phyloP scores from a whole-genome alignment of 2,888 invertebrate genomes.

The Scrobipalpa costella region DNA sequence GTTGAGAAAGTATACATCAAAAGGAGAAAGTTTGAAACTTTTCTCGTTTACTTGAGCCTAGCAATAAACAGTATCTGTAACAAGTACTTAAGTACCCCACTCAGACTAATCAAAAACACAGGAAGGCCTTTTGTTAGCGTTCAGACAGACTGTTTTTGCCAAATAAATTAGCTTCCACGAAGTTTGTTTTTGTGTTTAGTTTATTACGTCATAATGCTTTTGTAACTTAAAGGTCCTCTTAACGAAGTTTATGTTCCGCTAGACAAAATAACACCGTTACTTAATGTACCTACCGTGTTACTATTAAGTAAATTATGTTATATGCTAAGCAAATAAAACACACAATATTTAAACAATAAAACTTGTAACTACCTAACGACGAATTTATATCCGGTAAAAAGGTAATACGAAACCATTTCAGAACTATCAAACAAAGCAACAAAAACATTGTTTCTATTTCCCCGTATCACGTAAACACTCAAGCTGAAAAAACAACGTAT shows the following conservation, averaged over 20 bases:
- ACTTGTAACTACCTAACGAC: neutral
- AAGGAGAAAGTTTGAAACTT: slow-evolving; percentile 4
- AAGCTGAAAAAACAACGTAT: slow-evolving; percentile 10
- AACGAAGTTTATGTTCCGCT: neutral
- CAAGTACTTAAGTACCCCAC: slow-evolving; percentile 10
- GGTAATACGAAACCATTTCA: slow-evolving; percentile 1
- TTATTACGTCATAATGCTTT: neutral
- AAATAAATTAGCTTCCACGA: neutral
- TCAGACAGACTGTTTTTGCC: neutral
- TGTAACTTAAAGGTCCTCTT: neutral
- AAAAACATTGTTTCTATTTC: slow-evolving; percentile 7
- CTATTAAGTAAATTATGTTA: too few relatives aligned
- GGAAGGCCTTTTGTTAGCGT: neutral
- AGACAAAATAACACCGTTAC: neutral
- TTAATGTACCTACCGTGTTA: too few relatives aligned
- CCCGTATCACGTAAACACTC: slow-evolving; percentile 12
- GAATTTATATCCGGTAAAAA: neutral
- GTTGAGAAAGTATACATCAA: slow-evolving; percentile 6
- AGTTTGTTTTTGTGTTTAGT: neutral
- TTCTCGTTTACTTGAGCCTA: slow-evolving; percentile 6
- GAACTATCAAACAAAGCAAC: slow-evolving; percentile 3
- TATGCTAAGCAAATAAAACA: too few relatives aligned
- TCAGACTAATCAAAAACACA: neutral
- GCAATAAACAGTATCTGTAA: slow-evolving; percentile 10
- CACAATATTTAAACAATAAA: neutral